phyloP scores from a whole-genome alignment of 2,888 invertebrate species.

The Chymomyza amoena region DNA sequence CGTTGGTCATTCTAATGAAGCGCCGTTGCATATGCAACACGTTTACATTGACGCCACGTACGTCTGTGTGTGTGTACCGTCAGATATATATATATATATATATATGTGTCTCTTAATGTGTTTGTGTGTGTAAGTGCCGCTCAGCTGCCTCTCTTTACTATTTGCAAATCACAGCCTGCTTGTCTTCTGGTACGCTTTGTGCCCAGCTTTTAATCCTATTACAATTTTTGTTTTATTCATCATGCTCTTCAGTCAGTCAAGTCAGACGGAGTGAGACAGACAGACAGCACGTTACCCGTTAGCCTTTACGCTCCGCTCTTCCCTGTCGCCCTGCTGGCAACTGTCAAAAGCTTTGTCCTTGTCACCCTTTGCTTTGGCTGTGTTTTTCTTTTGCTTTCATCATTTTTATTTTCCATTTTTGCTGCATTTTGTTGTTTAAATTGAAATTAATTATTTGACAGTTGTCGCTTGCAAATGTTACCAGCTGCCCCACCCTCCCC shows the following conservation, averaged over 20 bases:
- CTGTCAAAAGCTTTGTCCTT: conserved; percentile 5
- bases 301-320: conserved; percentile 5
- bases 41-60: conserved; percentile 56
- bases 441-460: conserved; percentile 74
- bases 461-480: conserved; percentile 66
- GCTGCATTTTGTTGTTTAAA: conserved; percentile 63
- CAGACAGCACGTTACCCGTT: conserved; percentile 7
- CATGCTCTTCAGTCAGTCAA: conserved; percentile 42
- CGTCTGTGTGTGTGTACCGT: conserved; percentile 35
- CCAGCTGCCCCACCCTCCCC: background rate
- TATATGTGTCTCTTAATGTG: background rate
- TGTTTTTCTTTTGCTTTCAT: conserved; percentile 6
- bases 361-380: conserved; percentile 1
- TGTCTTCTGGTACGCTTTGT: conserved; percentile 1
- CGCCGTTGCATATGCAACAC: conserved; percentile 69
- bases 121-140: background rate
- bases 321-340: background rate
- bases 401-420: conserved; percentile 14
- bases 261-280: background rate
- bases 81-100: conserved; percentile 33
- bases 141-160: background rate
- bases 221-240: conserved; percentile 71
- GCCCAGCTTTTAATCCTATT: conserved; percentile 69
- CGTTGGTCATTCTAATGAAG: conserved; percentile 72
- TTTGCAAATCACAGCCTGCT: conserved; percentile 3